Evolutionary conservation across 2,113 vertebrate genomes (phyloP), one percentile per base, ranked within the genome.

Genomic region (Gasterosteus nipponicus): DNA sequence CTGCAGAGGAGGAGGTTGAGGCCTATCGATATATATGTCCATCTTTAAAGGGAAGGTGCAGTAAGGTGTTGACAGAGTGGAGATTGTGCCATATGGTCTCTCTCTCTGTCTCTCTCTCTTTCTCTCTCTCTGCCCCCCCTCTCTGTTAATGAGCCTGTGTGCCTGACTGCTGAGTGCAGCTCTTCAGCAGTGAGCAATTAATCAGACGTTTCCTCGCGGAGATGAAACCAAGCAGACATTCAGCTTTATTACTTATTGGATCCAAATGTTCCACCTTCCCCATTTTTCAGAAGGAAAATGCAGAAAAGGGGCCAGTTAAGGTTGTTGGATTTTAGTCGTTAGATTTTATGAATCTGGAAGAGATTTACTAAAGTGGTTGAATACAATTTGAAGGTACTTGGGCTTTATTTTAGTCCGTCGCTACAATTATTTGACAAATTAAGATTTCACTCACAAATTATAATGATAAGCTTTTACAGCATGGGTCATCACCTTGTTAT

Each of bases 151-250:
- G 86, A 92, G 88, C 69, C 89, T 31, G 78, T 80, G 73, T 85
- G 83, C 80, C 86, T 80, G 81, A 86, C 88, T 90, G 87, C 91
- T 86, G 88, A 91, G 82, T 76, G 87, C 73, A 75, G 86, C 80
- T 90, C 86, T 92, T 93, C 89, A 92, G 86, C 88, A 53, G 82
- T 57, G 64, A 73, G 78, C 87, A 90, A 92, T 94, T 93, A 92
- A 94, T 93, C 91, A 90, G 88, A 88, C 74, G 69, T 90, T 92
- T 91, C 90, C 84, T 87, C 57, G 84, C 75, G 11, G 84, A 89
- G 86, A 90, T 62, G 73, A 89, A 91, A 81, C 80, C 74, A 77
- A 87, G 46, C 71, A 89, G 89, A 89, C 85, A 70, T 86, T 69
- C 77, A 77, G 84, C 80, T 73, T 80, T 82, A 86, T 89, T 91